These are phyloP conservation scores for Tachycineta bicolor DNA, from an alignment of 2,113 vertebrate species.

Conservation along the genomic window DNA sequence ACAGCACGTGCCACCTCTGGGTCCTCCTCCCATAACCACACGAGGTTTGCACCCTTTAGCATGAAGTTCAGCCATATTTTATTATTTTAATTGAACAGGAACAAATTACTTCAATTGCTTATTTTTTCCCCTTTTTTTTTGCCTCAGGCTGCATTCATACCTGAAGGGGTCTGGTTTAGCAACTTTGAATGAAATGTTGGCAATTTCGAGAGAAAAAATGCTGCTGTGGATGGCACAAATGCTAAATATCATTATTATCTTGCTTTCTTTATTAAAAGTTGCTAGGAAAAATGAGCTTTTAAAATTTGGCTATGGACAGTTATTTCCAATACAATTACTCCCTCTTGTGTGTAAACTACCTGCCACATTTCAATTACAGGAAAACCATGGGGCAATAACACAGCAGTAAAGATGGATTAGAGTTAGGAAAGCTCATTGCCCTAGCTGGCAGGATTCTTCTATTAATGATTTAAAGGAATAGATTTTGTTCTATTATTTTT, in stretches of 20 bases:
- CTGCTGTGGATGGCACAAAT: slow-evolving; percentile 27
- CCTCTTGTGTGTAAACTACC: slow-evolving; percentile 70
- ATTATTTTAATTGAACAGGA: neutral
- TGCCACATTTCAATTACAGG: slow-evolving; percentile 72
- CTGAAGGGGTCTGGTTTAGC: slow-evolving; percentile 7
- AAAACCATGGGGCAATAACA: slow-evolving; percentile 47
- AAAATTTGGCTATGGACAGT: slow-evolving; percentile 64
- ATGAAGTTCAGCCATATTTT: neutral
- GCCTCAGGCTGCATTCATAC: neutral
- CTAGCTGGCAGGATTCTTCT: slow-evolving; percentile 36
- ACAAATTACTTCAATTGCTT: neutral
- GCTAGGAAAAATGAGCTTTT: slow-evolving; percentile 65
- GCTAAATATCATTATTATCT: slow-evolving; percentile 44
- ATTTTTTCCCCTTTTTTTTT: neutral
- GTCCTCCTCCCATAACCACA: neutral
- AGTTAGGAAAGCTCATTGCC: slow-evolving; percentile 28
- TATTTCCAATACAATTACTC: slow-evolving; percentile 72
- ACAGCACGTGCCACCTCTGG: neutral
- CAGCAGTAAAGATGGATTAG: slow-evolving; percentile 42
- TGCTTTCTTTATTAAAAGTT: slow-evolving; percentile 64
- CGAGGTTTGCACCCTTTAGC: neutral
- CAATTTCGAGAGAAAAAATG: slow-evolving; percentile 11
- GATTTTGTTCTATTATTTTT: neutral
- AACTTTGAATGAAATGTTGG: neutral
- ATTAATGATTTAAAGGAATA: slow-evolving; percentile 37